Evolutionary conservation across 2,888 invertebrate genomes (phyloP).

Genomic region (Petrolisthes manimaculis): DNA sequence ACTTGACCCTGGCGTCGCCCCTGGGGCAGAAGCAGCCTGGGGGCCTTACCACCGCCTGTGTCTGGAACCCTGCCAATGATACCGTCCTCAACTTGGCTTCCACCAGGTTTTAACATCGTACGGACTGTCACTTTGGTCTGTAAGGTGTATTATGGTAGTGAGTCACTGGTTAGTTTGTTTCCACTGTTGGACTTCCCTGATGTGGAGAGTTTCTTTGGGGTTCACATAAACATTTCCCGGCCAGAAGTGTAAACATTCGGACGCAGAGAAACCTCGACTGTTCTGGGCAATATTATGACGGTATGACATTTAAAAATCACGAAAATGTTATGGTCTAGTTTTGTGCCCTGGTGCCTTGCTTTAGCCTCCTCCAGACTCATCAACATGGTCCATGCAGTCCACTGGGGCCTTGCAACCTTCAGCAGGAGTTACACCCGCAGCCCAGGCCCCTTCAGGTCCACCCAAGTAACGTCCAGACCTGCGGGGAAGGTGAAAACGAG

Average conservation of each 20-base stretch:
- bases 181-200: not conserved
- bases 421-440: no score
- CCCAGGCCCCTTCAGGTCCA: not conserved
- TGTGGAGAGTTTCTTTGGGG: not conserved
- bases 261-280: conserved; percentile 17
- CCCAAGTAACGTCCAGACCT: not conserved
- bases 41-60: conserved; percentile 22
- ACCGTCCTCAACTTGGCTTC: not conserved
- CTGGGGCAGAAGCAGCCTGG: conserved; percentile 33
- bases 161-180: not conserved
- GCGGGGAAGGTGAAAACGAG: not conserved
- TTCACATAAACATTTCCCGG: not conserved
- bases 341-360: not conserved
- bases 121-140: not conserved
- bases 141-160: not conserved
- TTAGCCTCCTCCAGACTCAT: not conserved
- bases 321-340: conserved; percentile 1
- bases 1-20: conserved; percentile 53
- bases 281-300: conserved; percentile 42
- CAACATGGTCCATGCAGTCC: no score
- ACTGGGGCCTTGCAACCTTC: no score
- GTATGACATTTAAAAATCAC: conserved; percentile 37
- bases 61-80: conserved; percentile 22
- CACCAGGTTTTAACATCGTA: not conserved
- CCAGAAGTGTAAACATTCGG: not conserved